phyloP scores from a whole-genome alignment of 2,113 vertebrate genomes.

The Pollachius pollachius region DNA sequence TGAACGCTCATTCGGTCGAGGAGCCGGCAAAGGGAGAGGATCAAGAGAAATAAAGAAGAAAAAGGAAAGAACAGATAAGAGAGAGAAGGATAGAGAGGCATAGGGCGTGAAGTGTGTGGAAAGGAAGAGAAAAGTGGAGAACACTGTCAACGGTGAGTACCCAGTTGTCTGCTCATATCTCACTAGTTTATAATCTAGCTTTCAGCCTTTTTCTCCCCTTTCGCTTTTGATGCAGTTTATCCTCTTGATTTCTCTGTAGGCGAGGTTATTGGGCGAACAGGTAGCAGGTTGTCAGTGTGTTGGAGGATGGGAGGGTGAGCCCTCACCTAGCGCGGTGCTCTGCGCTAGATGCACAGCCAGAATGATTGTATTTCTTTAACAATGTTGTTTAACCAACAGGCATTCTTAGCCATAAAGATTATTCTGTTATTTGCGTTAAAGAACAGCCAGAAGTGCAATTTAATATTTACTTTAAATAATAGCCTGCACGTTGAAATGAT shows the following conservation, averaged over 20 bases:
- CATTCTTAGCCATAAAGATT: too few species aligned
- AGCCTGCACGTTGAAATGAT: too few species aligned
- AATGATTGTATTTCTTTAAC: too few species aligned
- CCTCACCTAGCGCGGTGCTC: neutral
- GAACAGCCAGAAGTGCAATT: too few species aligned
- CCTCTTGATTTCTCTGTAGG: slow-evolving; percentile 23
- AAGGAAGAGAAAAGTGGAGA: slow-evolving; percentile 55
- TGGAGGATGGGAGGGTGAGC: slow-evolving; percentile 9
- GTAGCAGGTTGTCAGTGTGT: slow-evolving; percentile 53
- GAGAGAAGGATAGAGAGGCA: slow-evolving; percentile 21
- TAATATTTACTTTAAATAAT: too few species aligned
- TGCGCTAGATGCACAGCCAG: neutral
- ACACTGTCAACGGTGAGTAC: slow-evolving; percentile 72
- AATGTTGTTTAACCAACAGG: too few species aligned
- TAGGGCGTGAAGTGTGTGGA: slow-evolving; percentile 34
- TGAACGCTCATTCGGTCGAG: slow-evolving; percentile 70
- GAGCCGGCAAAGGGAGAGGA: slow-evolving; percentile 64
- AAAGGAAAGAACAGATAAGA: slow-evolving; percentile 18
- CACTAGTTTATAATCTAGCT: slow-evolving; percentile 36
- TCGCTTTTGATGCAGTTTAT: slow-evolving; percentile 26
- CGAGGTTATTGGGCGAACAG: slow-evolving; percentile 53
- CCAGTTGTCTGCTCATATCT: slow-evolving; percentile 49
- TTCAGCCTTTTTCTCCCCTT: slow-evolving; percentile 21
- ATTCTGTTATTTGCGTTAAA: too few species aligned
- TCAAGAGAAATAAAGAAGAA: slow-evolving; percentile 31